phyloP scores from a whole-genome alignment of 2,797 vertebrate species.

The Lophotriccus pileatus region DNA sequence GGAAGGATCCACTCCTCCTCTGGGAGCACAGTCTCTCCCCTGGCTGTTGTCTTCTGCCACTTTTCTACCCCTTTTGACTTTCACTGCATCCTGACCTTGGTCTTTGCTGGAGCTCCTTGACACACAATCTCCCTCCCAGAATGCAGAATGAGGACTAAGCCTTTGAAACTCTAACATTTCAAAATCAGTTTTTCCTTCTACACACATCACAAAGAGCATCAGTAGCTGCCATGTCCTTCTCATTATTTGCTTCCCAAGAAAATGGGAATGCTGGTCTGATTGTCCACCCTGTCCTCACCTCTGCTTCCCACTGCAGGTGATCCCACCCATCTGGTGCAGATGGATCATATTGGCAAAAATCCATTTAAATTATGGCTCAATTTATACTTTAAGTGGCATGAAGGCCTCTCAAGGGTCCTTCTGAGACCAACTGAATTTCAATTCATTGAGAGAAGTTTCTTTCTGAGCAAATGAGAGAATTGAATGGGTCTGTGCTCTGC shows the following conservation, averaged over 20 bases:
- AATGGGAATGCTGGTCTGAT: neutral
- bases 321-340: neutral
- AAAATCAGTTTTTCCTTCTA: neutral
- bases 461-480: neutral
- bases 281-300: neutral
- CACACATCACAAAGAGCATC: neutral
- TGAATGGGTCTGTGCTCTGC: conserved; percentile 25
- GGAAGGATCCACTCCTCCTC: neutral
- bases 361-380: neutral
- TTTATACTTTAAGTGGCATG: neutral
- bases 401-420: neutral
- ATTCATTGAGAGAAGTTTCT: conserved; percentile 11
- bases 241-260: neutral
- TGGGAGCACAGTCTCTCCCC: accelerated
- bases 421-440: neutral
- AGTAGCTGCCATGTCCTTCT: neutral
- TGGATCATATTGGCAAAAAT: neutral
- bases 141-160: neutral
- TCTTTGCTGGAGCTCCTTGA: neutral
- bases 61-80: neutral
- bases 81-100: neutral
- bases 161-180: neutral
- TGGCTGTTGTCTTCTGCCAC: neutral
- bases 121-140: neutral
- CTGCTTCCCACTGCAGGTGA: neutral